Evolutionary conservation across 2,888 invertebrate genomes (phyloP), one percentile per base, ranked within the genome.

Genomic region (Pomacea canaliculata): DNA sequence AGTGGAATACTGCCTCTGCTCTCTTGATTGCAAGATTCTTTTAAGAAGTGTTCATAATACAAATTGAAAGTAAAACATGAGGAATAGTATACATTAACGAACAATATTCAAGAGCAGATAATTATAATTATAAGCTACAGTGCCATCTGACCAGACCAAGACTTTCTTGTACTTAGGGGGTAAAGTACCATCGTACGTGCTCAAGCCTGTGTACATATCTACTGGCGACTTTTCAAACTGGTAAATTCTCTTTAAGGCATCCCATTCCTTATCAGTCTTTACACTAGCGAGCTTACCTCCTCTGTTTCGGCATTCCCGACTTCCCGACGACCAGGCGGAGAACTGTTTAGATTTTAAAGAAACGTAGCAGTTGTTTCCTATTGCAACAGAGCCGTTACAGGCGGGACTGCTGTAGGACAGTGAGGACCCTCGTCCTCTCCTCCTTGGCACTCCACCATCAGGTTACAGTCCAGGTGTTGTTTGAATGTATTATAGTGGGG

Each of bases 361-460:
- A 8, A 59, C 2, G 59, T 73, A 73, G 51, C 73, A 73, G 8
- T 73, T 73, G 51, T 67, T 67, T 37, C 59, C n/a, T 10, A 67
- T 51, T 10, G 67, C 66, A 7, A 73, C 19, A 9, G 37, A 51
- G 8, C 73, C 73, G 13, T 66, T 59, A 23, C 73, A 73, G 10
- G 59, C 73, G 16, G 66, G 51, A 46, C 23, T 67, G 56, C 66
- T 67, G 59, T 66, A 73, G 12, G 67, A 67, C 73, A 73, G 67
- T 73, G 51, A 9, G 46, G 46, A 5, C 59, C 73, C 27, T 73
- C 73, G 59, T 73, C 73, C 46, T 67, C 73, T 18, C 59, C 67
- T 19, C 46, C 59, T 18, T 27, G 56, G 46, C 73, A 73, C 59
- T 73, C 49, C 10, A 37, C 56, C 7, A 48, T 56, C 56, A 73